A percentile compares a stretch with the other conserved stretches of the same genome.
Evolutionary conservation across 2,113 vertebrate species (phyloP).

Genomic region (Cynocephalus volans): DNA sequence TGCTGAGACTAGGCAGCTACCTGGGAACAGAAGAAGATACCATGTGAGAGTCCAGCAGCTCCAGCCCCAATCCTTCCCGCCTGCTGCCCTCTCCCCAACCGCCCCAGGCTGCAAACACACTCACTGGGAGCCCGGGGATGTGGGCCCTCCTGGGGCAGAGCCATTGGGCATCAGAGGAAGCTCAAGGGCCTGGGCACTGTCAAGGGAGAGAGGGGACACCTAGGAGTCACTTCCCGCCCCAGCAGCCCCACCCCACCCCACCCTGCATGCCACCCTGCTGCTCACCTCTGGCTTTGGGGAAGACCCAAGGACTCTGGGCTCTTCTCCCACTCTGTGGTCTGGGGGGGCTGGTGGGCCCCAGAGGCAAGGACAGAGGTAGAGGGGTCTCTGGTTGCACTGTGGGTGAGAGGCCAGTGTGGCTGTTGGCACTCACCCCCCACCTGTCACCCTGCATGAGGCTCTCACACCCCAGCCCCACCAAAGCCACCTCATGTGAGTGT

Average conservation of each 20-base stretch:
- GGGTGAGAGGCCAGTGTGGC: background rate
- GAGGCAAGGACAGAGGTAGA: slow-evolving; percentile 81
- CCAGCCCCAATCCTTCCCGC: background rate
- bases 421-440: fast-evolving
- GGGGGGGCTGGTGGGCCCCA: background rate
- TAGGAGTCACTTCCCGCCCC: background rate
- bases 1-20: slow-evolving; percentile 41
- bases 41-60: background rate
- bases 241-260: fast-evolving
- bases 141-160: slow-evolving; percentile 15
- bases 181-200: slow-evolving; percentile 70
- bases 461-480: background rate
- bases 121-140: slow-evolving; percentile 66
- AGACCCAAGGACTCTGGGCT: slow-evolving; percentile 28
- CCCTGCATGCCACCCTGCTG: fast-evolving
- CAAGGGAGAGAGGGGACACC: background rate
- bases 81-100: fast-evolving
- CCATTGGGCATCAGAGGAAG: slow-evolving; percentile 17
- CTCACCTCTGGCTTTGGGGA: slow-evolving; percentile 79
- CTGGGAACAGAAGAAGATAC: slow-evolving; percentile 25
- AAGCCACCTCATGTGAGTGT: too few relatives aligned
- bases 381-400: slow-evolving; percentile 79
- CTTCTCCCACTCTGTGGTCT: slow-evolving; percentile 44
- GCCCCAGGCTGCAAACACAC: background rate
- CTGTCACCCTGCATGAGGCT: background rate